Evolutionary conservation across 1,140 invertebrate genomes (phyloP), one percentile per base, ranked within the genome.

Genomic region (Drosophila jambulina): DNA sequence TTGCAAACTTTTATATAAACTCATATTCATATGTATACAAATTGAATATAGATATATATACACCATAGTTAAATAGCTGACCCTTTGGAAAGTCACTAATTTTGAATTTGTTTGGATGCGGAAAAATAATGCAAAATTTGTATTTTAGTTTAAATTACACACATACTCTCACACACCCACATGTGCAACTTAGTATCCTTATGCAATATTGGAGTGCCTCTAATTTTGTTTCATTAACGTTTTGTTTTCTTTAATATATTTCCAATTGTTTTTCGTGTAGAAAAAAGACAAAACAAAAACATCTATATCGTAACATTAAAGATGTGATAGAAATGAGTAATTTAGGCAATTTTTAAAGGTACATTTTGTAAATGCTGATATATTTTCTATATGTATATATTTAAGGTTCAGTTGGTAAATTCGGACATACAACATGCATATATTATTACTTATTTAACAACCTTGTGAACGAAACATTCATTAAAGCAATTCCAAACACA

Each of bases 141-240:
- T 80, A 61, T 61, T 78, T 62, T 54, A 58, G 69, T 67, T 72
- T 57, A 45, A 54, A 36, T 23, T 23, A 36, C 19, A 72, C 36
- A 69, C 45, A 72, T 32, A 79, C 63, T 74, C 40, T 74, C 63
- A 78, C 46, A 82, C 53, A 70, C 70, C 63, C 77, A 82, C 74
- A 74, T 87, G 85, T 87, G 85, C 82, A 91, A 91, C 83, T 84
- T 87, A 88, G 85, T 84, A 88, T 90, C 85, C 85, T 90, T 90
- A 85, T 85, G 91, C 91, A 91, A 92, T 91, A 92, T 91, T 91
- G 87, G 91, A 92, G 91, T 92, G 91, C 91, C 91, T 92, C 87
- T 91, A 75, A 85, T 92, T 91, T 90, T 72, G 78, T 84, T 54
- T 78, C 38, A 79, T 80, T 72, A 27, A 70, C 63, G 54, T 36